Percentiles rank a stretch among this genome's conserved stretches.
phyloP scores from a whole-genome alignment of 2,113 vertebrate genomes.

The Oryzias javanicus region DNA sequence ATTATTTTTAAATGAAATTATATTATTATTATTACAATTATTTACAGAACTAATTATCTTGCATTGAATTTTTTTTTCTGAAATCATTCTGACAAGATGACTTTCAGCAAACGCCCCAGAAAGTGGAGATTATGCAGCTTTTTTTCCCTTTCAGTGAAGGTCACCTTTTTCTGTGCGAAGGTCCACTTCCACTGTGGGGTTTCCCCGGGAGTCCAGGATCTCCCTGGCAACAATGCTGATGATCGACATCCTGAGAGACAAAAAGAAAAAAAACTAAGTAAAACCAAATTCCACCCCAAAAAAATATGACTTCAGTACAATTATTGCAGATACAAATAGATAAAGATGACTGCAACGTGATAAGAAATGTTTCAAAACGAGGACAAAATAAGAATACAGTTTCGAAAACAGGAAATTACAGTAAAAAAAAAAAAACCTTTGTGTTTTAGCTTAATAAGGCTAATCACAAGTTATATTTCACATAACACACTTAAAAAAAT shows the following conservation, averaged over 20 bases:
- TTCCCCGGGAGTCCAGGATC: slow-evolving; percentile 95
- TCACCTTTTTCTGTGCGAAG: slow-evolving; percentile 89
- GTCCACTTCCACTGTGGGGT: slow-evolving; percentile 93
- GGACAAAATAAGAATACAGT: too few species aligned
- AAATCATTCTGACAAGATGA: slow-evolving; percentile 4
- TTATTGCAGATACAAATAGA: not conserved
- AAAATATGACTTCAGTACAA: not conserved
- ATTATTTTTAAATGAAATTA: too few species aligned
- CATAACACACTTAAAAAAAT: too few species aligned
- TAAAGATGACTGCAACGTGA: too few species aligned
- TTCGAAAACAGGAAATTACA: too few species aligned
- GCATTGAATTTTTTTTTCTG: too few species aligned
- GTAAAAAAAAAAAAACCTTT: too few species aligned
- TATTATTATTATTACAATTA: too few species aligned
- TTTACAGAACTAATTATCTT: too few species aligned
- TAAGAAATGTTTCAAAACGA: too few species aligned
- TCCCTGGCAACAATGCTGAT: slow-evolving; percentile 89
- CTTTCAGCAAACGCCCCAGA: not conserved
- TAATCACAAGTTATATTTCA: too few species aligned
- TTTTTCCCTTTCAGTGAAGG: not conserved
- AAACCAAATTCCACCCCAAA: not conserved
- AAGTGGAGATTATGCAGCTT: not conserved
- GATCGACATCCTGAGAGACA: slow-evolving; percentile 77
- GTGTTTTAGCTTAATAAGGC: too few species aligned
- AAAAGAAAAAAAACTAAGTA: not conserved